A percentile compares a stretch with the other conserved stretches of the same genome.
Evolutionary conservation across 2,888 invertebrate genomes (phyloP).

Genomic region (Calliscelio sp.): DNA sequence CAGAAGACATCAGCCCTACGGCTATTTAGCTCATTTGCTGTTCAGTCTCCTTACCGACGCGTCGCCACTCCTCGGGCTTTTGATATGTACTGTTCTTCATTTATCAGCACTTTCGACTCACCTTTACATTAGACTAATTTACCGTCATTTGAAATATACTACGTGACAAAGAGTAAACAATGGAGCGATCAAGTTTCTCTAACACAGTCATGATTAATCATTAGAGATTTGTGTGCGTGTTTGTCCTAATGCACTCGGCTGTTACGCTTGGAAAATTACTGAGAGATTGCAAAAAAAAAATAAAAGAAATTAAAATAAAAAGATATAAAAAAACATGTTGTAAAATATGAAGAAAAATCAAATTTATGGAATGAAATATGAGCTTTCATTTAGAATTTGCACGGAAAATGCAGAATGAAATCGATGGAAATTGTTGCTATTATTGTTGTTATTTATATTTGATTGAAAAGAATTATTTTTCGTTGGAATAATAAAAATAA

Average conservation of each 20-base stretch:
- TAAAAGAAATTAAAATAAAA: too few species aligned
- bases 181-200: constrained; percentile 27
- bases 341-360: too few species aligned
- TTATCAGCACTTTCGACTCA: constrained; percentile 60
- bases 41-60: constrained; percentile 61
- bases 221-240: constrained; percentile 34
- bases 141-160: constrained; percentile 46
- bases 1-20: constrained; percentile 70
- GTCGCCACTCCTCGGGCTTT: constrained; percentile 56
- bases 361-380: too few species aligned
- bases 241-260: constrained; percentile 15
- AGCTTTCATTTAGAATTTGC: too few species aligned
- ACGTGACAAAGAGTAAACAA: constrained; percentile 56
- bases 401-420: too few species aligned
- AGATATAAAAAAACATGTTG: too few species aligned
- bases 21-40: constrained; percentile 78
- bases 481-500: too few species aligned
- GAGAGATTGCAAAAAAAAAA: too few species aligned
- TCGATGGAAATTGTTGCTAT: too few species aligned
- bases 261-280: constrained; percentile 24
- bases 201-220: constrained; percentile 32
- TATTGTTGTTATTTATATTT: too few species aligned
- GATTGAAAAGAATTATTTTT: too few species aligned
- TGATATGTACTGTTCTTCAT: constrained; percentile 53
- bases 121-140: constrained; percentile 66